Evolutionary conservation across 1,140 invertebrate genomes (phyloP), one percentile per base, ranked within the genome.

Genomic region (Drosophila obscura): DNA sequence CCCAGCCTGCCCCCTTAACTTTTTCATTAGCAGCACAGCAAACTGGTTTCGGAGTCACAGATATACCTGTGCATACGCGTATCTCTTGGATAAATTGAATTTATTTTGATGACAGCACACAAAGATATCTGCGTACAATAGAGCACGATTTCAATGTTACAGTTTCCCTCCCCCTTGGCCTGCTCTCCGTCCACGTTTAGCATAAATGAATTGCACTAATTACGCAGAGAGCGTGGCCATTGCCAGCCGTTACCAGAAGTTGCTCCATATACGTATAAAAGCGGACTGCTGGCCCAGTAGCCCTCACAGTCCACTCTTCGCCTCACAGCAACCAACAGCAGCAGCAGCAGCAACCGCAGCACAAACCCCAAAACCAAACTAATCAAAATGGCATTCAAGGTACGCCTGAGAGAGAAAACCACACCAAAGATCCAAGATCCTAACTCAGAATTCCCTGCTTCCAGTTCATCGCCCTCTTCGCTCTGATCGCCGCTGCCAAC

Each of bases 161-260:
- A 65, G 64, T 82, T 78, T 73, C 48, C 64, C 62, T 16, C 9
- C 35, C 4, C 1, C 31, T 11, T 4, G 31, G 19, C 19, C 35
- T 13, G 35, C 64, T 57, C 64, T 50, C 66, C 61, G 66, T 72
- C 67, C 82, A 72, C 46, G 73, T 72, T 85, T 87, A 88, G 78
- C 82, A 88, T 75, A 75, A 82, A 50, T 82, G 82, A 87, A 82
- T 85, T 87, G 82, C 74, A 87, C 82, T 87, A 81, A 85, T 85
- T 82, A 81, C 82, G 51, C 74, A 44, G 59, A 75, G 62, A 76
- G 73, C 73, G 56, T 61, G 56, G 56, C 56, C 63, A 67, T 39
- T 39, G 39, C 26, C 35, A 15, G 50, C 49, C 48, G 26, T 16
- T 53, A 35, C 15, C 52, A 52, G 55, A 48, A 43, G 44, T 65